Percentiles rank a stretch among this genome's conserved stretches.
Evolutionary conservation across 2,888 invertebrate species (phyloP).

Genomic region (Bellardia pandia): DNA sequence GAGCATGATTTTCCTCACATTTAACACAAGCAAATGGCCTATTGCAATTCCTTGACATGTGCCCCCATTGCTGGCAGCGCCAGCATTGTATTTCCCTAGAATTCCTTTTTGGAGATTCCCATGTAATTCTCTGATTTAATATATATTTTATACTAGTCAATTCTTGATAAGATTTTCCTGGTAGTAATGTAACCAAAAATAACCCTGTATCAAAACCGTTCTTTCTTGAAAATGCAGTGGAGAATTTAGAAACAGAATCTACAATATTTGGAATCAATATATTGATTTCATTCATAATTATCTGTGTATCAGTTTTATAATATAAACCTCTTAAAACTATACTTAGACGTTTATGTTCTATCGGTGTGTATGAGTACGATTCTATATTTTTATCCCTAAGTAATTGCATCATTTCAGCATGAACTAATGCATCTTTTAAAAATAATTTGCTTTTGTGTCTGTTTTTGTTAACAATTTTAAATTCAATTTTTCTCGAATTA

Average conservation of each 20-base stretch:
- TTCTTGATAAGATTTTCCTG: not conserved
- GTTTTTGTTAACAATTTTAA: constrained; percentile 53
- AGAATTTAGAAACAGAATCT: constrained; percentile 30
- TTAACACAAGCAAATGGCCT: constrained; percentile 22
- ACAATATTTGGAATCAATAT: constrained; percentile 19
- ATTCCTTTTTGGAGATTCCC: constrained; percentile 2
- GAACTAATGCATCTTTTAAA: constrained; percentile 38
- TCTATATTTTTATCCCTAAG: constrained; percentile 32
- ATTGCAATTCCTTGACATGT: constrained; percentile 4
- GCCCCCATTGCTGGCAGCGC: not conserved
- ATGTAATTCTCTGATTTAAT: not conserved
- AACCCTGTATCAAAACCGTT: not conserved
- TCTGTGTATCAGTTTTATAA: constrained; percentile 24
- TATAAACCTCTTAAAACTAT: constrained; percentile 28
- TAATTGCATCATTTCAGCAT: constrained; percentile 36
- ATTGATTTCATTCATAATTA: constrained; percentile 13
- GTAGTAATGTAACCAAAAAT: constrained; percentile 1
- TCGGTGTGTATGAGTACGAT: constrained; percentile 27
- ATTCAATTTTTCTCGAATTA: constrained; percentile 36
- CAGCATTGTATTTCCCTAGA: not conserved
- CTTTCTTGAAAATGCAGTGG: constrained; percentile 28
- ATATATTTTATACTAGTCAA: not conserved
- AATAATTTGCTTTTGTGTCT: constrained; percentile 43
- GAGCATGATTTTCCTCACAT: constrained; percentile 1
- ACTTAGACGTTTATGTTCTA: constrained; percentile 15